phyloP scores from a whole-genome alignment of 2,888 invertebrate species.

The Sisyra nigra region DNA sequence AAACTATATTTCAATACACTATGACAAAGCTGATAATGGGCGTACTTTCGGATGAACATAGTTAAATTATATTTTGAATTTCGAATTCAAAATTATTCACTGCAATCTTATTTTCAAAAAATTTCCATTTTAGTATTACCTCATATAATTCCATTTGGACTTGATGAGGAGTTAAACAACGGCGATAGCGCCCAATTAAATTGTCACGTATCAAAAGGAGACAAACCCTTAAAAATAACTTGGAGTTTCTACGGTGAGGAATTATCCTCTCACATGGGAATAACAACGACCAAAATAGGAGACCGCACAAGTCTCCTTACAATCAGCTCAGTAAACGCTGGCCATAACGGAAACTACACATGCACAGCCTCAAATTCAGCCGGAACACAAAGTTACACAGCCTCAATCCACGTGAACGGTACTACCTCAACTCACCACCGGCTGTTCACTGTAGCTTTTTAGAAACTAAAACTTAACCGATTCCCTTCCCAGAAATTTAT shows the following conservation, averaged over 20 bases:
- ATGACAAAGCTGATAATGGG: too few relatives aligned
- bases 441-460: background rate
- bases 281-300: constrained; percentile 9
- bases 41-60: too few relatives aligned
- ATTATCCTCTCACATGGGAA: constrained; percentile 17
- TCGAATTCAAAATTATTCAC: too few relatives aligned
- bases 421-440: constrained; percentile 1
- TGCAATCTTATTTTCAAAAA: too few relatives aligned
- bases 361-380: constrained; percentile 40
- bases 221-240: constrained; percentile 51
- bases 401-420: constrained; percentile 41
- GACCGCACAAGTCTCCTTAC: constrained; percentile 29
- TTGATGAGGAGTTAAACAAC: constrained; percentile 32
- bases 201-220: constrained; percentile 38
- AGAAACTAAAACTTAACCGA: background rate
- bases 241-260: constrained; percentile 58
- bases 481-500: background rate
- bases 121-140: constrained; percentile 40
- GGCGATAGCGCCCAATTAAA: constrained; percentile 17
- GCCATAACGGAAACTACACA: constrained; percentile 45
- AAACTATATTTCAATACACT: too few relatives aligned
- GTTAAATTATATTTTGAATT: too few relatives aligned
- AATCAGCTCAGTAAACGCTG: constrained; percentile 40
- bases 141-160: constrained; percentile 43
- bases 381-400: constrained; percentile 33